These are phyloP conservation scores for Melipona quadrifasciata DNA, from an alignment of 1,140 invertebrate species.

Conservation along the genomic window DNA sequence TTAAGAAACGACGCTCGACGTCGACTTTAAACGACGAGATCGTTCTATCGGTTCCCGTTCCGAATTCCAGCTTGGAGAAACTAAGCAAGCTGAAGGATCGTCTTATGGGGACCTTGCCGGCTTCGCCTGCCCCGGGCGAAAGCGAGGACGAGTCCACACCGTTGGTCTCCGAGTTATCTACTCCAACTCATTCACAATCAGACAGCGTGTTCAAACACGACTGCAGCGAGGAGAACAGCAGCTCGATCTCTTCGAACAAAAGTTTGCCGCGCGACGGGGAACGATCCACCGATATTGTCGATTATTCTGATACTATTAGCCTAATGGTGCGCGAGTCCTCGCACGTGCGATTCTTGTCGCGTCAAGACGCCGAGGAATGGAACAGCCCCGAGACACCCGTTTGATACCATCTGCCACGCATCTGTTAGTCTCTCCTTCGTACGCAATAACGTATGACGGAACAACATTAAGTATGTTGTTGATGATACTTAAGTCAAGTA, in stretches of 20 bases:
- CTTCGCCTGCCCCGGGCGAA: slow-evolving; percentile 69
- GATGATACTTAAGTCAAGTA: slow-evolving; percentile 1
- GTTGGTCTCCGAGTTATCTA: slow-evolving; percentile 82
- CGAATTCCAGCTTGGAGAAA: slow-evolving; percentile 73
- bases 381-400: slow-evolving; percentile 80
- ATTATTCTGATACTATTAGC: slow-evolving; percentile 63
- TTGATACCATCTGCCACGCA: slow-evolving; percentile 51
- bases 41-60: slow-evolving; percentile 58
- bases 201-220: slow-evolving; percentile 63
- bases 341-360: slow-evolving; percentile 47
- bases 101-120: slow-evolving; percentile 73
- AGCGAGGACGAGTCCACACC: slow-evolving; percentile 86
- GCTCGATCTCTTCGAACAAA: slow-evolving; percentile 63
- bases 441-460: not conserved
- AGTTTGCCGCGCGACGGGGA: slow-evolving; percentile 67
- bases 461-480: slow-evolving; percentile 14
- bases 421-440: not conserved
- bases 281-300: slow-evolving; percentile 54
- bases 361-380: slow-evolving; percentile 72
- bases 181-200: slow-evolving; percentile 73
- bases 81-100: slow-evolving; percentile 78
- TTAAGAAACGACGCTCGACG: slow-evolving; percentile 46
- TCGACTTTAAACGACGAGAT: slow-evolving; percentile 61
- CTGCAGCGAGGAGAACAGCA: slow-evolving; percentile 65
- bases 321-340: slow-evolving; percentile 66